These are phyloP conservation scores for Neogobius melanostomus DNA, from an alignment of 2,113 vertebrate genomes.

Conservation along the genomic window DNA sequence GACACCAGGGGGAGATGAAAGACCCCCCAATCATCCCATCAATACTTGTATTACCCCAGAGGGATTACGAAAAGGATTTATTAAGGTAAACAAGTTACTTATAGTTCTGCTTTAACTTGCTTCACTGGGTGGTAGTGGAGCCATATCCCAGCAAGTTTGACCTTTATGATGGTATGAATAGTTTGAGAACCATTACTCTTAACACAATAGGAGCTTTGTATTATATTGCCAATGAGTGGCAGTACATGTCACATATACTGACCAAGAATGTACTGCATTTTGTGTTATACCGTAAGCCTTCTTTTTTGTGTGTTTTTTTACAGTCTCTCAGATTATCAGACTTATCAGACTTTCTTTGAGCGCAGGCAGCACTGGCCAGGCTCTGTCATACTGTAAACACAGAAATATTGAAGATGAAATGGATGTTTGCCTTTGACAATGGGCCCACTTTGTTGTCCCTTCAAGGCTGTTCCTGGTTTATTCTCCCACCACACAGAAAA, in stretches of 20 bases:
- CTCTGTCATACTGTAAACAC: constrained; percentile 7
- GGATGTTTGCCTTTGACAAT: constrained; percentile 5
- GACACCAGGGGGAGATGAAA: too few relatives aligned
- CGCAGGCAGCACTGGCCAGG: neutral
- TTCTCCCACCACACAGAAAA: constrained; percentile 12
- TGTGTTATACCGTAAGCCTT: neutral
- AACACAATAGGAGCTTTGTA: too few relatives aligned
- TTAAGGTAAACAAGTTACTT: too few relatives aligned
- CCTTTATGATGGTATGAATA: too few relatives aligned
- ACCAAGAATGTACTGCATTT: neutral
- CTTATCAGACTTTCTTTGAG: constrained; percentile 3
- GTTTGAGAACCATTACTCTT: too few relatives aligned
- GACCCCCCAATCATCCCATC: too few relatives aligned
- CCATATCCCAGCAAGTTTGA: too few relatives aligned
- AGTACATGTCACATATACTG: neutral
- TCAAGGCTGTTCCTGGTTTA: constrained; percentile 4
- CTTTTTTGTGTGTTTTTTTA: neutral
- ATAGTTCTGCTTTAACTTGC: too few relatives aligned
- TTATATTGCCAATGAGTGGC: neutral
- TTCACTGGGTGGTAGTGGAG: too few relatives aligned
- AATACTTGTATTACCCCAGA: too few relatives aligned
- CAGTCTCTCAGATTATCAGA: constrained; percentile 1
- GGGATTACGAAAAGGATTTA: too few relatives aligned
- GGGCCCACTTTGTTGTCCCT: neutral
- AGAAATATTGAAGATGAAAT: constrained; percentile 14